Evolutionary conservation across 2,888 invertebrate genomes (phyloP), one percentile per base, ranked within the genome.

Genomic region (Sympetrum striolatum): DNA sequence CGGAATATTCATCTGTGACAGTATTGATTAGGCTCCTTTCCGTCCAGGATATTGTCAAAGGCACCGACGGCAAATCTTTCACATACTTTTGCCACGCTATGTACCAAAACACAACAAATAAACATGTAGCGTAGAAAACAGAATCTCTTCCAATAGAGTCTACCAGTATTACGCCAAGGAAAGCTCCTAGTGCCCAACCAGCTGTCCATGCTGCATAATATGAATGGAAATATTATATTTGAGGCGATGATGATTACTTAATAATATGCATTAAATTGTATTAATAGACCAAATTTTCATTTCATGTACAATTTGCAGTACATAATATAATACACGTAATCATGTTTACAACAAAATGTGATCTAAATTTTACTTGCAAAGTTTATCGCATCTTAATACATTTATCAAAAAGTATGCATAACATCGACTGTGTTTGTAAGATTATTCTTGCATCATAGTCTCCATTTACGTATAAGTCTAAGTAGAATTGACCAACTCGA

Each of bases 31-130:
- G 58, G n/a, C 86, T 86, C 35, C 86, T 31, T 35, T 86, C 86
- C 22, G 86, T 86, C 86, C 86, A 86, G 6, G 86, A 86, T 15
- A 80, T 35, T 15, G 80, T 90, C 14, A 58, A 53, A 4, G 90
- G 80, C 18, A 39, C 53, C 93, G 94, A 91, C 2, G 95, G 93
- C 4, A 94, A 94, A 92, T 95, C 95, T 92, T 95, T 95, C 60
- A 95, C 95, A 92, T 95, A 95, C 91, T 95, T 93, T 93, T 95
- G 95, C 93, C 95, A 95, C 0, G 95, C 93, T 91, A 95, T 95
- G 92, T 95, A 95, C 95, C 95, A 95, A 86, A 94, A 92, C 37
- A 95, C 93, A 0, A 95, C 94, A 14, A 94, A 92, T 37, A 94
- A 91, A 81, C 95, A 94, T 86, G 95, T 94, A 80, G 94, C 93